Percentiles rank a stretch among this genome's conserved stretches.
phyloP scores from a whole-genome alignment of 1,140 invertebrate genomes.

The Campoletis sonorensis region DNA sequence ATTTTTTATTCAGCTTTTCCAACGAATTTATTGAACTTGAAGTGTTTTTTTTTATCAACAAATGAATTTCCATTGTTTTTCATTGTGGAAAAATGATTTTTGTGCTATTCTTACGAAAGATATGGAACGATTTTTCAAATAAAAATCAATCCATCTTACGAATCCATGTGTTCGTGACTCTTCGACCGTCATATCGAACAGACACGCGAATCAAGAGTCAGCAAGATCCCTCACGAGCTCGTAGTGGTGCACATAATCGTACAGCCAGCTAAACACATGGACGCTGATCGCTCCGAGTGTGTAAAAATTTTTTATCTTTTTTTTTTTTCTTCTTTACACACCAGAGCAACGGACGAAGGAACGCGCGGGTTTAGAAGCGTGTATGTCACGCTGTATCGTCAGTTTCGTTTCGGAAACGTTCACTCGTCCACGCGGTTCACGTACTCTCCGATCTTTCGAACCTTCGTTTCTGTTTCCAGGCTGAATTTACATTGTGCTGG shows the following conservation, averaged over 20 bases:
- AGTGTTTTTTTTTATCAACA: no score
- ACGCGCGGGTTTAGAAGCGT: neutral
- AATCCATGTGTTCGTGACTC: neutral
- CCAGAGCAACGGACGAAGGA: neutral
- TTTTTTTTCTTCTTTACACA: neutral
- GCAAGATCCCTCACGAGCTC: neutral
- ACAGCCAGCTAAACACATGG: no score
- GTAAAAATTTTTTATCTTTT: neutral
- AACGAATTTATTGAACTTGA: no score
- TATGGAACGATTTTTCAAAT: no score
- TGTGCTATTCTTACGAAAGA: no score
- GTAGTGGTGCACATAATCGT: constrained; percentile 4
- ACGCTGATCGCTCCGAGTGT: no score
- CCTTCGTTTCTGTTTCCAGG: neutral
- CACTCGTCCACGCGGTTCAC: neutral
- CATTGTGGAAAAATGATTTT: no score
- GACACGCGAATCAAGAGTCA: neutral
- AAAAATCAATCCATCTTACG: no score
- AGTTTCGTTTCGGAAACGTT: constrained; percentile 7
- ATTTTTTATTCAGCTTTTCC: no score
- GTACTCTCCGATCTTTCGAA: neutral
- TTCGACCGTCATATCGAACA: neutral
- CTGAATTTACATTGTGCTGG: no score
- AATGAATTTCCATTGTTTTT: no score
- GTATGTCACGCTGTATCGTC: neutral